Conservation (phyloP, 2,888 invertebrate species). For the Chrysodeixis includens region DNA sequence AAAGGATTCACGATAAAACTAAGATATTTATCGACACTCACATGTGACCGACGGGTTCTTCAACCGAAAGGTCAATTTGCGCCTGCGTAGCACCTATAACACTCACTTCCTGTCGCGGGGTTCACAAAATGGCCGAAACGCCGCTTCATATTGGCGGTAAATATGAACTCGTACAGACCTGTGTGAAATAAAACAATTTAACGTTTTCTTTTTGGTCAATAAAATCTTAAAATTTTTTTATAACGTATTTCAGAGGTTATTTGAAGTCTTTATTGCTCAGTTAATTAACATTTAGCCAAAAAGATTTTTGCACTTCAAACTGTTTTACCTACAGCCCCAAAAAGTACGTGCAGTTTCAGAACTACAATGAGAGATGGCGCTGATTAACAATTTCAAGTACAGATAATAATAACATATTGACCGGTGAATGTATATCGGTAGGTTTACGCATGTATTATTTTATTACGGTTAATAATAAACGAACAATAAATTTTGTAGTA, state of each 20-base stretch:
- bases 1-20: constrained; percentile 86
- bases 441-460: background rate
- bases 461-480: too few species aligned
- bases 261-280: accelerated
- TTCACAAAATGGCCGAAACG: constrained; percentile 84
- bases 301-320: constrained; percentile 32
- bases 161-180: constrained; percentile 58
- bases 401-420: constrained; percentile 46
- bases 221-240: background rate
- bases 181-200: background rate
- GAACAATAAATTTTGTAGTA: background rate
- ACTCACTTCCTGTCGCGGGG: constrained; percentile 89
- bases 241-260: background rate
- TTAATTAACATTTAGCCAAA: background rate
- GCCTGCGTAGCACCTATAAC: constrained; percentile 92
- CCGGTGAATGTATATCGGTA: constrained; percentile 31
- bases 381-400: constrained; percentile 20
- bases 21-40: constrained; percentile 92
- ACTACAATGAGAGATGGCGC: constrained; percentile 38
- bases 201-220: accelerated
- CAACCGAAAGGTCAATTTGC: constrained; percentile 93
- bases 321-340: constrained; percentile 31
- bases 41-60: constrained; percentile 97
- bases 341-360: constrained; percentile 1
- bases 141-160: constrained; percentile 77